Evolutionary conservation across 2,113 vertebrate species (phyloP).

Genomic region (Corythornis madagascariensis): DNA sequence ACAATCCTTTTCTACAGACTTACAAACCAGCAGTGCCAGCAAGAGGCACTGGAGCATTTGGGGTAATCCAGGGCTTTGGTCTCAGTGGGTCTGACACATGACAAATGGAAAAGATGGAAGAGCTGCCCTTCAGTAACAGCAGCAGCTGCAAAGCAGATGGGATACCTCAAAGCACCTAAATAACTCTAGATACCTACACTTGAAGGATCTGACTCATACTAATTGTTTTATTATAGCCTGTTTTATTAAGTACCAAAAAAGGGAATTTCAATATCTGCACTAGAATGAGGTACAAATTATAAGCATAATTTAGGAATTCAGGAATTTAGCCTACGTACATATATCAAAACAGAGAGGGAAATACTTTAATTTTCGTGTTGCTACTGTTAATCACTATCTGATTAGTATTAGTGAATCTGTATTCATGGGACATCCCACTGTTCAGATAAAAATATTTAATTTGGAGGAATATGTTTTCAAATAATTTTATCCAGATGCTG

Average conservation of each 20-base stretch:
- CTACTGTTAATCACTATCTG: not conserved
- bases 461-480: not conserved
- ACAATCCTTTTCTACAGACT: not conserved
- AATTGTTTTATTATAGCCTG: not conserved
- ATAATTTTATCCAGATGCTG: slow-evolving; percentile 37
- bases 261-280: not conserved
- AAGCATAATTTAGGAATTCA: not conserved
- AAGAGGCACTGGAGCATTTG: not conserved
- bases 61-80: not conserved
- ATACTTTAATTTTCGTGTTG: not conserved
- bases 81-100: not conserved
- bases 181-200: not conserved
- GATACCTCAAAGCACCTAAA: not conserved
- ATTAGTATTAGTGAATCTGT: not conserved
- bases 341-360: not conserved
- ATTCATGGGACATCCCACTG: not conserved
- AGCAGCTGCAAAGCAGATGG: slow-evolving; percentile 6
- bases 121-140: not conserved
- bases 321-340: not conserved
- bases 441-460: slow-evolving; percentile 2
- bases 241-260: not conserved
- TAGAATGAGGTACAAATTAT: not conserved
- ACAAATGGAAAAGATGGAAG: not conserved
- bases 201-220: not conserved
- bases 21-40: not conserved